Evolutionary conservation across 1,140 invertebrate genomes (phyloP).

Genomic region (Aphelinus certus): DNA sequence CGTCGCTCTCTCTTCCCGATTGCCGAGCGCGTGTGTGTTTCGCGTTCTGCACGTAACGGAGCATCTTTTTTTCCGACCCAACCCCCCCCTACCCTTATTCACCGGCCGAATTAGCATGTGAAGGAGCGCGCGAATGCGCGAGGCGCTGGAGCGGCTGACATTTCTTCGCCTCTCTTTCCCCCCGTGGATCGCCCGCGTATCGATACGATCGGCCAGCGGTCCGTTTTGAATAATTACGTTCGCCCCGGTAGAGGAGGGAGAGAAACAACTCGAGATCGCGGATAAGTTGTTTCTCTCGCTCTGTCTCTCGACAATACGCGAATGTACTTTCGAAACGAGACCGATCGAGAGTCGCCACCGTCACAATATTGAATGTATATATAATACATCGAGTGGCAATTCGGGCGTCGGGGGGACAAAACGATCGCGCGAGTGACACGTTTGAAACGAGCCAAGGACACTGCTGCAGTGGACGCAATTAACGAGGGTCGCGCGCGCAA

Average conservation of each 20-base stretch:
- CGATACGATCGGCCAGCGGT: slow-evolving; percentile 9
- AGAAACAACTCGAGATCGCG: background rate
- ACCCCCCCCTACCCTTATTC: no score
- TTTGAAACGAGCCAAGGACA: no score
- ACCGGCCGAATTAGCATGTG: no score
- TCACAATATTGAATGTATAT: no score
- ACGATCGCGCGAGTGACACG: no score
- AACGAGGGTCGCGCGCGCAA: no score
- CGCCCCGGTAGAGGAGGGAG: slow-evolving; percentile 4
- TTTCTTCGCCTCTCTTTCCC: background rate
- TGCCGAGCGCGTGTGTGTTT: background rate
- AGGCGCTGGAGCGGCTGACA: no score
- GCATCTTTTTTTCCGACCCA: background rate
- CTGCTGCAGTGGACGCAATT: no score
- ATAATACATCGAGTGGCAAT: no score
- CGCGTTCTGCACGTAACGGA: slow-evolving; percentile 15
- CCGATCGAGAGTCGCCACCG: background rate
- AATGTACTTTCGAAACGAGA: background rate
- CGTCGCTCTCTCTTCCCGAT: no score
- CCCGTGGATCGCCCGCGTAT: background rate
- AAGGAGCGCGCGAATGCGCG: no score
- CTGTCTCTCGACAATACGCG: background rate
- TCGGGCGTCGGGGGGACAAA: no score
- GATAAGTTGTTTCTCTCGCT: background rate
- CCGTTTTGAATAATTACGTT: slow-evolving; percentile 32